phyloP scores from a whole-genome alignment of 2,888 invertebrate species.

The Dusona sp. region DNA sequence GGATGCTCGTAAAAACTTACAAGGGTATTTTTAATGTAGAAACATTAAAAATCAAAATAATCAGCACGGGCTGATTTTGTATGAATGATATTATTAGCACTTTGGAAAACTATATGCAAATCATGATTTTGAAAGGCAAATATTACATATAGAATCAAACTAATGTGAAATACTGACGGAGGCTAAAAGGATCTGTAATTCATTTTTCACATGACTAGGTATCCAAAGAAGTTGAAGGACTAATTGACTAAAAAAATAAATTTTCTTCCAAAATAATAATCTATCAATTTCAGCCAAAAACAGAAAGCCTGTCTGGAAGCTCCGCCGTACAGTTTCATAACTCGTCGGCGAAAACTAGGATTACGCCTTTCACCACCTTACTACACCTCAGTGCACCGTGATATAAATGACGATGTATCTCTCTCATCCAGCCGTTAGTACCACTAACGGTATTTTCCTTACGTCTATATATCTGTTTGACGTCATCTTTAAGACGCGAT shows the following conservation, averaged over 20 bases:
- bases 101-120: background rate
- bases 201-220: background rate
- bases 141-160: background rate
- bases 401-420: constrained; percentile 12
- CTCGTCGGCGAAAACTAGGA: background rate
- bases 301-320: background rate
- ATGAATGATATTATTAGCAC: background rate
- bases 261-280: background rate
- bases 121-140: background rate
- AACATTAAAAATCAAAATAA: too few relatives aligned
- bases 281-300: background rate
- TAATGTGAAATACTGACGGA: background rate
- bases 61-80: background rate
- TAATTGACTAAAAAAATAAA: background rate
- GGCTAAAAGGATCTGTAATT: background rate
- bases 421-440: constrained; percentile 6
- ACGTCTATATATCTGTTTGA: constrained; percentile 4
- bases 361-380: constrained; percentile 1
- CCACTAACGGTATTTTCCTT: background rate
- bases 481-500: background rate
- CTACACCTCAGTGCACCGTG: background rate
- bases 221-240: background rate
- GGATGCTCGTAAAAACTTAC: too few relatives aligned
- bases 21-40: too few relatives aligned
- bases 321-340: background rate